Evolutionary conservation across 2,888 invertebrate genomes (phyloP).

Genomic region (Dryobotodes eremita): DNA sequence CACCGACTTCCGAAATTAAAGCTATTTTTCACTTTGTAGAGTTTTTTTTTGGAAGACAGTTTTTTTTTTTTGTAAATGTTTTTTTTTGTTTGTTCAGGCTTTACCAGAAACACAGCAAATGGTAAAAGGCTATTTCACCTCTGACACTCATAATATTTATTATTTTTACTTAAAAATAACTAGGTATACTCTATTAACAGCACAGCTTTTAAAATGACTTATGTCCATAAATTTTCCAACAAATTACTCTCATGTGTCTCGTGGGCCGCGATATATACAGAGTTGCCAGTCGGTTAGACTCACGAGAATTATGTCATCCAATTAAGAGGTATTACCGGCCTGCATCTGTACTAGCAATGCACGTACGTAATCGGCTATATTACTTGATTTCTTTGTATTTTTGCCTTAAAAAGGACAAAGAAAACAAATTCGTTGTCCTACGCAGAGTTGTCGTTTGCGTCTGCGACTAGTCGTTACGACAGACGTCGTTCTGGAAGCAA

Average conservation of each 20-base stretch:
- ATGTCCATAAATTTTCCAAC: neutral
- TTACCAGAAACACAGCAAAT: too few relatives aligned
- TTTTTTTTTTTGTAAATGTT: too few relatives aligned
- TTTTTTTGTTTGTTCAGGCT: too few relatives aligned
- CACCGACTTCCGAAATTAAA: too few relatives aligned
- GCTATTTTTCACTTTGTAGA: too few relatives aligned
- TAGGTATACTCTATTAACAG: neutral
- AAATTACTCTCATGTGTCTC: conserved; percentile 19
- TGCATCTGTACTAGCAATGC: neutral
- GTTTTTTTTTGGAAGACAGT: too few relatives aligned
- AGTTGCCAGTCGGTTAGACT: neutral
- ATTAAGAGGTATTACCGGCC: conserved; percentile 47
- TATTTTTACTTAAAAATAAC: neutral
- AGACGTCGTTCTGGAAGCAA: too few relatives aligned
- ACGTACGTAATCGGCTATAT: neutral
- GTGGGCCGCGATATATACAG: conserved; percentile 6
- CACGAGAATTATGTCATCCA: conserved; percentile 59
- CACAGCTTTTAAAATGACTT: conserved; percentile 9
- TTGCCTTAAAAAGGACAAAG: neutral
- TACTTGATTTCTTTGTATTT: neutral
- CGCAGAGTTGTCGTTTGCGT: neutral
- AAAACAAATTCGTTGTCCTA: neutral
- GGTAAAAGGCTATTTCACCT: too few relatives aligned
- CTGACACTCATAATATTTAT: too few relatives aligned
- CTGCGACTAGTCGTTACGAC: neutral